Percentiles rank a stretch among this genome's conserved stretches.
Evolutionary conservation across 2,113 vertebrate genomes (phyloP).

Genomic region (Odocoileus hemionus): DNA sequence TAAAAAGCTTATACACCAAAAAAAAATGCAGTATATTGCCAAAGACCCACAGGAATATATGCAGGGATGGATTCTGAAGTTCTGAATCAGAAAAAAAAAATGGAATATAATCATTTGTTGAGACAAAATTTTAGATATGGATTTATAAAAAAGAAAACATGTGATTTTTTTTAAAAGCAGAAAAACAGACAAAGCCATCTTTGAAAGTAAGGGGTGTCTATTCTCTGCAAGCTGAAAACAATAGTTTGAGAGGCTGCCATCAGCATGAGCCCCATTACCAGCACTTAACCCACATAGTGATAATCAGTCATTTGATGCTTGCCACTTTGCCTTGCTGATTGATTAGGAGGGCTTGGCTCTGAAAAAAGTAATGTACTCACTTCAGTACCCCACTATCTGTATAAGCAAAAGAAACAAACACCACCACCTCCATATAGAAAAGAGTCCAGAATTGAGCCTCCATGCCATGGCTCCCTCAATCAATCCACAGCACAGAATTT

Average conservation of each 20-base stretch:
- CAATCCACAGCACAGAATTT: neutral
- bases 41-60: neutral
- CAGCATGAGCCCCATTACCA: neutral
- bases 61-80: neutral
- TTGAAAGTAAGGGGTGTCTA: neutral
- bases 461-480: neutral
- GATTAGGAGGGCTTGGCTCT: neutral
- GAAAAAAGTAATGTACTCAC: neutral
- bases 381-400: neutral
- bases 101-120: neutral
- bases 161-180: neutral
- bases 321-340: neutral
- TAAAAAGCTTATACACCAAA: neutral
- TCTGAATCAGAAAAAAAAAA: neutral
- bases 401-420: slow-evolving; percentile 32
- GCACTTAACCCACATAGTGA: neutral
- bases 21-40: neutral
- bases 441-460: neutral
- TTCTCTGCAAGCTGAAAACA: neutral
- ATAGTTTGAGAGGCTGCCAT: neutral
- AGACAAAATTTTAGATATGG: neutral
- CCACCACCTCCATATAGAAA: neutral
- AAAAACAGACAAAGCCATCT: neutral
- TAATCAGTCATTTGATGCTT: neutral
- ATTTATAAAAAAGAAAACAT: neutral